These are phyloP conservation scores for Diaphora mendica DNA, from an alignment of 2,888 invertebrate species.

Conservation along the genomic window DNA sequence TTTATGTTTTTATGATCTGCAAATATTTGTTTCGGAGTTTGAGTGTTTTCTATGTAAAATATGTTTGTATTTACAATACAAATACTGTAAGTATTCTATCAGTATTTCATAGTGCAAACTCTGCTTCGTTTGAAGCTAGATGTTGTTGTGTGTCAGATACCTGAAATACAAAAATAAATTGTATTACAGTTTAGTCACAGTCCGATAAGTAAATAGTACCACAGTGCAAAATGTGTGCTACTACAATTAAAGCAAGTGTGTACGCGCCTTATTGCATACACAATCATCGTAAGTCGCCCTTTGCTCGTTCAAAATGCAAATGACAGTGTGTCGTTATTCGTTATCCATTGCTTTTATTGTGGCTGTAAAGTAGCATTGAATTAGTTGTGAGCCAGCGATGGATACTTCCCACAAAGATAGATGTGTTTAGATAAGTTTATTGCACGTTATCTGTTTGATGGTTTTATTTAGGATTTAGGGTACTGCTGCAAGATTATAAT, in stretches of 20 bases:
- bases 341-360: slow-evolving; percentile 63
- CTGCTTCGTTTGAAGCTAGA: no score
- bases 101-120: background rate
- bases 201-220: background rate
- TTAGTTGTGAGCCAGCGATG: slow-evolving; percentile 56
- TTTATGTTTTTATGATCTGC: no score
- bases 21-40: no score
- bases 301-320: slow-evolving; percentile 51
- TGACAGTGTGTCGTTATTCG: slow-evolving; percentile 59
- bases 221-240: background rate
- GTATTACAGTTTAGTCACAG: background rate
- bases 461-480: slow-evolving; percentile 38
- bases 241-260: background rate
- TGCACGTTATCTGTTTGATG: slow-evolving; percentile 40
- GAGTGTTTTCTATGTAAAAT: no score
- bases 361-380: slow-evolving; percentile 60
- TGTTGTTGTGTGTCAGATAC: no score
- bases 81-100: no score
- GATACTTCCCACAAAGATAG: slow-evolving; percentile 52
- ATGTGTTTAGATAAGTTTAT: slow-evolving; percentile 50
- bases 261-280: slow-evolving; percentile 12
- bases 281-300: slow-evolving; percentile 34
- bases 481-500: background rate
- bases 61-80: no score
- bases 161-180: no score